Base-by-base conservation (phyloP, 2,797 vertebrate genomes). In the Takifugu rubripes region DNA sequence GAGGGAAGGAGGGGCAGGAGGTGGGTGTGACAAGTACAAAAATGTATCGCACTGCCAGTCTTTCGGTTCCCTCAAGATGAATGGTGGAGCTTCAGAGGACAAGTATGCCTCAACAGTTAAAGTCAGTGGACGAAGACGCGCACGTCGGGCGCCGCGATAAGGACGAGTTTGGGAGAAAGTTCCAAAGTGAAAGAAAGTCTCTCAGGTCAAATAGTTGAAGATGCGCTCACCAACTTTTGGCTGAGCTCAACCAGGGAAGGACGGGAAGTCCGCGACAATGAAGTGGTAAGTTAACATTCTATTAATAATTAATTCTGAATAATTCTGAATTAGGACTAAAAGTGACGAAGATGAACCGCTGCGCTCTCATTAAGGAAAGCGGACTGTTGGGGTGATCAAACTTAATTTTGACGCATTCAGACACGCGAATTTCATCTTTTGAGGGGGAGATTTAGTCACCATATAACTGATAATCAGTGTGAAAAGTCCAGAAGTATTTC, bases 1-100 rank as follows among this genome's bases (percentile, higher is more conserved):
- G 56, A 60, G 63, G 76, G 80, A 33, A 66, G 46, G 74, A 45
- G 66, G 46, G 46, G 54, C 61, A 65, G 14, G 31, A 17, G 49
- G 81, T 79, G 85, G 84, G 87, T 82, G 85, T 87, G 83, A 61
- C 81, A 75, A 65, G 36, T 51, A 66, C 58, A 50, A 50, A 76
- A 66, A 68, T 64, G 59, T 62, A 74, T 76, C 53, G 59, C 67
- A 48, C 43, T 73, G 72, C 67, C 64, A 64, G 60, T 68, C 68
- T 59, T 12, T 10, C 53, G 64, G 61, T 25, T 33, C 9, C 36
- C 21, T 54, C 80, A 81, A 60, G 75, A 74, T 85, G 80, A 86
- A 86, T 86, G 81, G 78, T 66, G 63, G 51, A 78, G 69, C 74
- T 55, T 64, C 54, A 27, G 49, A 42, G 54, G 52, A 58, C 42